These are phyloP conservation scores for Hermaeophaga mercurialis DNA, from an alignment of 2,888 invertebrate genomes.

Conservation along the genomic window DNA sequence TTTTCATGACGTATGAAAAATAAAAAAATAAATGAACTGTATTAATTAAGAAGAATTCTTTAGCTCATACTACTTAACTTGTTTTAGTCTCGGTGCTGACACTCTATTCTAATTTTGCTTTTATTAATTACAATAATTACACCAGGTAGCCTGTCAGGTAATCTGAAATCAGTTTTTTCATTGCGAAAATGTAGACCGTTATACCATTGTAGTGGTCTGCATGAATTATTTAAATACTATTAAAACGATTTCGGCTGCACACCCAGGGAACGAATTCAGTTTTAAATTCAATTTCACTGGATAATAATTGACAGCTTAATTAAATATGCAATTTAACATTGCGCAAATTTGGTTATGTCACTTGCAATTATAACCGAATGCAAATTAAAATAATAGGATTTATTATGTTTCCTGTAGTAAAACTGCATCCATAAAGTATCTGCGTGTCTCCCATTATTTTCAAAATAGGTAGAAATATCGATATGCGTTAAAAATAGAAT, in stretches of 20 bases:
- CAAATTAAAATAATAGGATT: too few relatives aligned
- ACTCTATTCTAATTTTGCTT: conserved; percentile 20
- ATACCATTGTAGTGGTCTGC: not conserved
- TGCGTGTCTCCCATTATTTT: too few relatives aligned
- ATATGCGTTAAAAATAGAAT: too few relatives aligned
- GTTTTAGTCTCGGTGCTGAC: conserved; percentile 17
- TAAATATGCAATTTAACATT: not conserved
- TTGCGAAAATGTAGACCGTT: not conserved
- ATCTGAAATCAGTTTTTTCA: conserved; percentile 17
- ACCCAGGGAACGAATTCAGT: conserved; percentile 1
- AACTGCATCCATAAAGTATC: too few relatives aligned
- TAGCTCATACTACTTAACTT: conserved; percentile 5
- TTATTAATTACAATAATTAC: conserved; percentile 11
- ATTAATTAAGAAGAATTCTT: not conserved
- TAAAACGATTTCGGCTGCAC: conserved; percentile 1
- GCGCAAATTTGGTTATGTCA: not conserved
- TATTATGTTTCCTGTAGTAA: too few relatives aligned
- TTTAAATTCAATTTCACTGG: not conserved
- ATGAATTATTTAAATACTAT: not conserved
- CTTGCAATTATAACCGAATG: too few relatives aligned
- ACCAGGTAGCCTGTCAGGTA: conserved; percentile 14
- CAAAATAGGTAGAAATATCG: too few relatives aligned
- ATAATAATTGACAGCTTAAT: not conserved
- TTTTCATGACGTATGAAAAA: not conserved
- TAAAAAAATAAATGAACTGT: not conserved